These are phyloP conservation scores for Coenonympha arcania DNA, from an alignment of 2,888 invertebrate species.

Conservation along the genomic window DNA sequence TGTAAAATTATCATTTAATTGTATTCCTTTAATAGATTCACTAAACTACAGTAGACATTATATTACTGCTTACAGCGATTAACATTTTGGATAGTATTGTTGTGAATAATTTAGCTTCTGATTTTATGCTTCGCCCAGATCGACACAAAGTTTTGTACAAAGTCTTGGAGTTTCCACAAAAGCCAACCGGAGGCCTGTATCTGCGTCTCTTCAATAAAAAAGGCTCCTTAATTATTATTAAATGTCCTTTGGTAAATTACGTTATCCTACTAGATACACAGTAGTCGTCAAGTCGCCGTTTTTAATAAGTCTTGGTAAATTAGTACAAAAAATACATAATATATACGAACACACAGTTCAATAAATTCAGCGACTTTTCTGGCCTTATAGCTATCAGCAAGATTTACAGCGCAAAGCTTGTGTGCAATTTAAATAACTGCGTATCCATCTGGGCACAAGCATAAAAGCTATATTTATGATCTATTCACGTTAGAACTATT, in stretches of 20 bases:
- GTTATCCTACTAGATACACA: too few relatives aligned
- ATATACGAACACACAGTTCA: not conserved
- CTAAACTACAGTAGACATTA: constrained; percentile 12
- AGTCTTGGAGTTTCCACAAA: not conserved
- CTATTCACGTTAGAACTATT: too few relatives aligned
- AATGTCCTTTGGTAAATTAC: too few relatives aligned
- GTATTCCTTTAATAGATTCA: constrained; percentile 6
- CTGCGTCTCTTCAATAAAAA: too few relatives aligned
- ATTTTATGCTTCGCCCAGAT: not conserved
- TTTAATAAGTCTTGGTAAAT: not conserved
- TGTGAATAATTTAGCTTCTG: constrained; percentile 10
- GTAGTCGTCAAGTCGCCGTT: too few relatives aligned
- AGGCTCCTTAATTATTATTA: too few relatives aligned
- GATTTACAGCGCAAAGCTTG: not conserved
- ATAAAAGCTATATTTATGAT: too few relatives aligned
- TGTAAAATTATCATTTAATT: constrained; percentile 13
- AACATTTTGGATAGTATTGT: not conserved
- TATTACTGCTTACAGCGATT: not conserved
- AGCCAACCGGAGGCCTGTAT: too few relatives aligned
- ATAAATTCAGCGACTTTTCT: too few relatives aligned
- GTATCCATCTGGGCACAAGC: not conserved
- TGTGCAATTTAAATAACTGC: too few relatives aligned
- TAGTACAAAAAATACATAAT: not conserved
- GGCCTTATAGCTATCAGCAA: not conserved
- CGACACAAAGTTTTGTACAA: not conserved